These are phyloP conservation scores for Drosophila mulleri DNA, from an alignment of 2,888 invertebrate species.

Conservation along the genomic window DNA sequence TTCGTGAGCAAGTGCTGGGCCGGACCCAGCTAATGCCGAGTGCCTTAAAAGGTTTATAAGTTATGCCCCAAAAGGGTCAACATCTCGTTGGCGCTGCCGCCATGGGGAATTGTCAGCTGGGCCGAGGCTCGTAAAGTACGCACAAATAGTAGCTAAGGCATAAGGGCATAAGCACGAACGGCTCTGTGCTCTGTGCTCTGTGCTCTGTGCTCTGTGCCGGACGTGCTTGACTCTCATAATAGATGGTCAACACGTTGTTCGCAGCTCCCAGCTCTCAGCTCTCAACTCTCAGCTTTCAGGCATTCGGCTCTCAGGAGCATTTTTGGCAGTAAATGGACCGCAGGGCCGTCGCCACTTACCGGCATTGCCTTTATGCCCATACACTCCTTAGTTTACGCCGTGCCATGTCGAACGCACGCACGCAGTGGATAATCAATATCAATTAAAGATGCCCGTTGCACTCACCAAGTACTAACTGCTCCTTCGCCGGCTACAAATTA, in stretches of 20 bases:
- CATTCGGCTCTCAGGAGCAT: conserved; percentile 44
- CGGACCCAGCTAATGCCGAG: conserved; percentile 4
- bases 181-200: conserved; percentile 38
- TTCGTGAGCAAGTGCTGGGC: background rate
- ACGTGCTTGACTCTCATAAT: conserved; percentile 62
- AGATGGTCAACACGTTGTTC: conserved; percentile 55
- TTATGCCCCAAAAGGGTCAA: conserved; percentile 50
- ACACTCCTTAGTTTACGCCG: conserved; percentile 26
- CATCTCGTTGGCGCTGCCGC: conserved; percentile 22
- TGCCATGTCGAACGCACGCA: conserved; percentile 24
- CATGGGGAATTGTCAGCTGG: conserved; percentile 39
- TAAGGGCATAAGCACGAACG: conserved; percentile 8
- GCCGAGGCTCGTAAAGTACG: conserved; percentile 48
- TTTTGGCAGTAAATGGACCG: conserved; percentile 52
- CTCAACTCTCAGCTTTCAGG: conserved; percentile 1
- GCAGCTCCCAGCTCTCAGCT: conserved; percentile 7
- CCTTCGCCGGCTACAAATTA: background rate
- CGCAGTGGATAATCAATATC: conserved; percentile 44
- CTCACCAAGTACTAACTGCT: background rate
- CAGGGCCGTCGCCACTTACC: conserved; percentile 49
- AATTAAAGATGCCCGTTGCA: conserved; percentile 26
- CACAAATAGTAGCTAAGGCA: conserved; percentile 36
- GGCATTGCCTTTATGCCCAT: conserved; percentile 10
- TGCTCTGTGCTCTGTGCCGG: conserved; percentile 38
- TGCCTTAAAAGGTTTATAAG: conserved; percentile 55